These are phyloP conservation scores for Tanypteryx hageni DNA, from an alignment of 2,888 invertebrate genomes.

Conservation along the genomic window DNA sequence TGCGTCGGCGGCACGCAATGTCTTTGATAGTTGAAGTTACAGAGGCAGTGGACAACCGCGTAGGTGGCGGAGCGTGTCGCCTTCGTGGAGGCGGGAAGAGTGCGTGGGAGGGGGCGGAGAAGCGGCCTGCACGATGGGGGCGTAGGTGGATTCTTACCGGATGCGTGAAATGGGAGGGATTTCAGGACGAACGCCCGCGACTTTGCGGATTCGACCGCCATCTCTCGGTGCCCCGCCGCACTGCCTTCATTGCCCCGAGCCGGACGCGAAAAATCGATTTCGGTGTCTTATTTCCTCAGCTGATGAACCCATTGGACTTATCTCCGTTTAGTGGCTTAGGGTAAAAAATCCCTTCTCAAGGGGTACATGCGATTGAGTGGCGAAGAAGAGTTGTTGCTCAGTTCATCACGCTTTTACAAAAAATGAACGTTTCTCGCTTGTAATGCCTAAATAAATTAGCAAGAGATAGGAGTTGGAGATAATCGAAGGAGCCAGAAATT, in stretches of 20 bases:
- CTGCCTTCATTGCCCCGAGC: neutral
- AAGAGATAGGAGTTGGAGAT: too few relatives aligned
- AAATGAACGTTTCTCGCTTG: too few relatives aligned
- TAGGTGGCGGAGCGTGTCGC: neutral
- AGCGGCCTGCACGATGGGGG: neutral
- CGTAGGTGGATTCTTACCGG: neutral
- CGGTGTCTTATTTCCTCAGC: neutral
- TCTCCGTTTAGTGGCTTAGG: too few relatives aligned
- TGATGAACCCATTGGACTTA: neutral
- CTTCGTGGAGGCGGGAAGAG: neutral
- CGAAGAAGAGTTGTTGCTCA: too few relatives aligned
- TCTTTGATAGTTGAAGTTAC: too few relatives aligned
- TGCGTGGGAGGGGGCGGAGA: neutral
- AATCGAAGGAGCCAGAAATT: too few relatives aligned
- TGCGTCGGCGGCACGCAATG: too few relatives aligned
- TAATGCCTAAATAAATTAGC: too few relatives aligned
- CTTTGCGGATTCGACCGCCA: conserved; percentile 3
- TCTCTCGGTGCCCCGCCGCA: neutral
- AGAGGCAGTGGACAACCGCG: too few relatives aligned
- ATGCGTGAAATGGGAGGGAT: neutral
- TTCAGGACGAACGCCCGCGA: neutral
- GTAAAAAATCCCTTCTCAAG: too few relatives aligned
- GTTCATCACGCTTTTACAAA: too few relatives aligned
- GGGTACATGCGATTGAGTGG: too few relatives aligned
- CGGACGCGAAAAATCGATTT: neutral